Conservation (phyloP, 2,113 vertebrate genomes). For the Epinephelus moara region DNA sequence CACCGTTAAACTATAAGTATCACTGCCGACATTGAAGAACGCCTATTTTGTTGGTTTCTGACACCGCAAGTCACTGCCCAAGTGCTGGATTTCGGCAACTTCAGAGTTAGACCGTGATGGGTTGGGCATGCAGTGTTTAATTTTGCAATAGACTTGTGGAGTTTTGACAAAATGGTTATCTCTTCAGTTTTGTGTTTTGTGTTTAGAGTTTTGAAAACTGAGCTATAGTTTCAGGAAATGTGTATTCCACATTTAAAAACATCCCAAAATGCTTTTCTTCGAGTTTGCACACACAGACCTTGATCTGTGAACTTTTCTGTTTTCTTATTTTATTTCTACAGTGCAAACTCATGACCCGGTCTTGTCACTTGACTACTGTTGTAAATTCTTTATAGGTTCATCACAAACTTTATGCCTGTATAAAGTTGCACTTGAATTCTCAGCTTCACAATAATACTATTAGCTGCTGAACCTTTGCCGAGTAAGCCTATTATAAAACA, state of each 20-base stretch:
- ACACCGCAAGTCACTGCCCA: too few species aligned
- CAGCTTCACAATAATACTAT: not conserved
- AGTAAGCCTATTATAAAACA: too few species aligned
- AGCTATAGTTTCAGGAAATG: not conserved
- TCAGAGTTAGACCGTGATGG: too few species aligned
- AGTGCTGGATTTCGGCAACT: too few species aligned
- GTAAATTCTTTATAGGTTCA: conserved; percentile 40
- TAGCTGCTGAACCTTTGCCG: not conserved
- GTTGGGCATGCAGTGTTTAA: too few species aligned
- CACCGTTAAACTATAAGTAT: too few species aligned
- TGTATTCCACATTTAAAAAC: not conserved
- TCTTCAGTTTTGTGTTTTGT: too few species aligned
- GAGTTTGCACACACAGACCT: not conserved
- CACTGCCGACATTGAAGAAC: too few species aligned
- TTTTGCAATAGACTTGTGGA: too few species aligned
- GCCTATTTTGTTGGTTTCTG: too few species aligned
- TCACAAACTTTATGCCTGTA: not conserved
- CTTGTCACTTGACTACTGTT: conserved; percentile 31
- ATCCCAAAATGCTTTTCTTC: not conserved
- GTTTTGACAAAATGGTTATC: too few species aligned
- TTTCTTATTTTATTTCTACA: not conserved
- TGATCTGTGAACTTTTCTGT: conserved; percentile 19
- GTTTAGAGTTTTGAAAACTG: too few species aligned
- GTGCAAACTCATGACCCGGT: conserved; percentile 3
- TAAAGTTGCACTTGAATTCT: not conserved